Base-by-base conservation (phyloP, 2,888 invertebrate species). In the Epistrophe grossulariae region DNA sequence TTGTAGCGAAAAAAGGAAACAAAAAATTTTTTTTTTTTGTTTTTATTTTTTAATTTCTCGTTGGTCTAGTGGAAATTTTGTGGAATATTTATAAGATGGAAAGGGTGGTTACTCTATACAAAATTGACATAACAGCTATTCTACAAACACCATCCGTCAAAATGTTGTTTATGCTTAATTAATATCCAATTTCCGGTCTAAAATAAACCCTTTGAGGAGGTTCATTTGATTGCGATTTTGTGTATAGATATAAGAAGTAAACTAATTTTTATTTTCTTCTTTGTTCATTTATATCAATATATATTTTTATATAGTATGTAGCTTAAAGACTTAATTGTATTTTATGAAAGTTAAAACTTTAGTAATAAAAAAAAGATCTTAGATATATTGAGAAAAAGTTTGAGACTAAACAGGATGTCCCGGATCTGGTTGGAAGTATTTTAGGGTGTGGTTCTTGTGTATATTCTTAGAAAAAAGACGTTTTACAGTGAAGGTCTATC, bases 131-230 rank as follows among this genome's bases (percentile, higher is more conserved):
- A 50, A 68, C 19, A 50, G 35, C 19, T 68, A 50, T 68, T 50
- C 15, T 68, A 50, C 35, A 50, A 68, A 50, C 50, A 68, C 68
- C 68, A 68, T 68, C 68, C 68, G 35, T 66, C 68, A 68, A 50
- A 68, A 68, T 68, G 35, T 50, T 68, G 50, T 50, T 68, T 68
- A 38, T 35, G 68, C 68, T 68, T 68, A 68, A 68, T 68, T 68
- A 50, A 68, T 50, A 68, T 68, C 68, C 50, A 68, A 68, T 68
- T 68, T 68, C 68, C 68, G 68, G 68, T 38, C 38, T 68, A 8
- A 68, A 68, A 68, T 68, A 19, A 68, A 68, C 50, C 68, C 19
- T 48, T 55, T 28, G 24, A 24, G 50, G 66, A 66, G 48, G 35
- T 68, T 68, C 19, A 50, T 19, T 48, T 31, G 24, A 43, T 68